These are phyloP conservation scores for Tylochromis polylepis DNA, from an alignment of 2,113 vertebrate genomes.

Conservation along the genomic window DNA sequence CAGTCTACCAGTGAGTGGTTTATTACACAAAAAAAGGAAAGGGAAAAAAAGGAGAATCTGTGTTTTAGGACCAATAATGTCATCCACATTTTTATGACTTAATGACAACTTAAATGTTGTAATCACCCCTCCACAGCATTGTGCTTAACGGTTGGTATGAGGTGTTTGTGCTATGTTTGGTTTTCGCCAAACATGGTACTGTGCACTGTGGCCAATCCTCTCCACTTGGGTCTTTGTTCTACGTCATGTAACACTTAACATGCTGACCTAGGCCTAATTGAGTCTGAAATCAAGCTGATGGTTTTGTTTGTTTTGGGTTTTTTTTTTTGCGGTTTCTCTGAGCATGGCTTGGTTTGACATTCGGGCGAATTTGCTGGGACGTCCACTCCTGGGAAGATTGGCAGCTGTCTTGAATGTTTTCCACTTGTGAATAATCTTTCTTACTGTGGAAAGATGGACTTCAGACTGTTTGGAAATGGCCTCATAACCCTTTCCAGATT, in stretches of 20 bases:
- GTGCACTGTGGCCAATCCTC: background rate
- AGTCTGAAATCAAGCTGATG: background rate
- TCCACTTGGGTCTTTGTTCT: background rate
- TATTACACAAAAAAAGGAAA: no score
- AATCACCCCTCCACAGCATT: accelerated
- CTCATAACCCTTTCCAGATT: background rate
- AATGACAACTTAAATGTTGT: background rate
- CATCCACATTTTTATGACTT: background rate
- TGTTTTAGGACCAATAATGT: background rate
- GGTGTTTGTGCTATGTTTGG: background rate
- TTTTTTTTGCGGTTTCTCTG: background rate
- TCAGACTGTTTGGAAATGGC: background rate
- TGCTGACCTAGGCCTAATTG: background rate
- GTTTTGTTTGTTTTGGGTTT: background rate
- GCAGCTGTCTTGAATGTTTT: background rate
- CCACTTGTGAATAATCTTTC: background rate
- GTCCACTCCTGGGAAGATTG: background rate
- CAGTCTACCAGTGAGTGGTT: background rate
- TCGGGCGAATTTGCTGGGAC: background rate
- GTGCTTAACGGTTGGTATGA: background rate
- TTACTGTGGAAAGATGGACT: background rate
- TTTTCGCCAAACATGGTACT: background rate
- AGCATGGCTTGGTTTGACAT: background rate
- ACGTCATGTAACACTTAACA: background rate
- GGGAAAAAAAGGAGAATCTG: background rate